phyloP scores from a whole-genome alignment of 2,113 vertebrate species.

The Calyptommatus sinebrachiatus region DNA sequence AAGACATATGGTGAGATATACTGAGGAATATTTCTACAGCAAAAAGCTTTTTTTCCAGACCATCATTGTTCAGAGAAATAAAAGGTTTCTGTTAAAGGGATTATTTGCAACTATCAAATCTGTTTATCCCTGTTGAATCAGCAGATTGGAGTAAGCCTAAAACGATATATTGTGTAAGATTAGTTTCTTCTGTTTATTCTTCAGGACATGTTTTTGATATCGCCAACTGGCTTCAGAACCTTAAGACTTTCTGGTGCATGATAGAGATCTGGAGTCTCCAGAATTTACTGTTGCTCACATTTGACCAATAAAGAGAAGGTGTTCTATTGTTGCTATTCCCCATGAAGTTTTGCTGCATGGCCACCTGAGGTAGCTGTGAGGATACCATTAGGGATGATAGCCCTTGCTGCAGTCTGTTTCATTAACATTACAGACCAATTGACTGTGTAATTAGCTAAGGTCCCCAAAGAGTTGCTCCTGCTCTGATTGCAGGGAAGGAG shows the following conservation, averaged over 20 bases:
- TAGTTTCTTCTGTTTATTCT: background rate
- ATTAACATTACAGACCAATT: constrained; percentile 46
- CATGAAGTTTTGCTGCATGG: background rate
- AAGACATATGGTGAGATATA: background rate
- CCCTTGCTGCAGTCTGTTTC: constrained; percentile 21
- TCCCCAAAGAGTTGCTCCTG: constrained; percentile 45
- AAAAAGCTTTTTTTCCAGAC: background rate
- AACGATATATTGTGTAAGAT: background rate
- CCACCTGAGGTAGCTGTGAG: background rate
- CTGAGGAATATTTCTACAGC: background rate
- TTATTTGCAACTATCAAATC: background rate
- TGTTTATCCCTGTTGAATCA: background rate
- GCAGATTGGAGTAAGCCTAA: background rate
- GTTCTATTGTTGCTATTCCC: background rate
- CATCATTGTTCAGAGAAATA: background rate
- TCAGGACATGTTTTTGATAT: background rate
- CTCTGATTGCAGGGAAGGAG: constrained; percentile 53
- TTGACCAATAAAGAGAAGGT: background rate
- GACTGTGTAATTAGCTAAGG: constrained; percentile 53
- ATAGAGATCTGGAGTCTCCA: background rate
- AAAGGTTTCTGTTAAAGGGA: background rate
- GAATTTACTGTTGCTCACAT: background rate
- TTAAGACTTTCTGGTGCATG: background rate
- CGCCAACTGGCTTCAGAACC: background rate
- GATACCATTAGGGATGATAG: constrained; percentile 1